Evolutionary conservation across 2,797 vertebrate species (phyloP), one percentile per base, ranked within the genome.

Genomic region (Fistularia tabacaria): DNA sequence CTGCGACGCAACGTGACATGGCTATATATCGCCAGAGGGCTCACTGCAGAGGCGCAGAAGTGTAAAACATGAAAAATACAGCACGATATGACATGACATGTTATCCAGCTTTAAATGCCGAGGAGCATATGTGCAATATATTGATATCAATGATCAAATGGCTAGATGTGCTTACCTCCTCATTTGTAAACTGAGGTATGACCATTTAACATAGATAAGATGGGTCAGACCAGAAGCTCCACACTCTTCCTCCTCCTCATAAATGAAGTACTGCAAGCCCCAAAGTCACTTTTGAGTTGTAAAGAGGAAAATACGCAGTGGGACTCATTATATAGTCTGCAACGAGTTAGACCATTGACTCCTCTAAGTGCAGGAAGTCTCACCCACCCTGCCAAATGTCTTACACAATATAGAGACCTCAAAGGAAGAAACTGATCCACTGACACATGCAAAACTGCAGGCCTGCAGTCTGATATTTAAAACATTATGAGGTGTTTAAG

Each of bases 241-340:
- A 46, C 54, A 48, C 1, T 0, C 38, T 25, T 25, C 25, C 52
- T 76, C 51, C 50, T 64, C 8, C 53, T 71, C 38, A 59, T 49
- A 56, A 57, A 69, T 38, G 57, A 71, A 59, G 8, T 11, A 46
- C 51, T 13, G 25, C 36, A 54, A 41, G 38, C 51, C 62, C 45
- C 41, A 48, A 62, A 46, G 54, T 52, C 36, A 49, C 57, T 38
- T 62, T 51, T 1, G 5, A 72, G 50, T 59, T 59, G n/a, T 46
- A 58, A 59, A 52, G 62, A 56, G 47, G 25, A 14, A 64, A 63
- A 75, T 71, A 40, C 67, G 59, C 73, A 64, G 51, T 46, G 77
- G 79, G 73, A 56, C 73, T 80, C 66, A 66, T 86, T 84, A 80
- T 58, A 50, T 14, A 67, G 49, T 14, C 25, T 25, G 25, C 25